phyloP scores from a whole-genome alignment of 2,113 vertebrate species.

The Hiodon alosoides region DNA sequence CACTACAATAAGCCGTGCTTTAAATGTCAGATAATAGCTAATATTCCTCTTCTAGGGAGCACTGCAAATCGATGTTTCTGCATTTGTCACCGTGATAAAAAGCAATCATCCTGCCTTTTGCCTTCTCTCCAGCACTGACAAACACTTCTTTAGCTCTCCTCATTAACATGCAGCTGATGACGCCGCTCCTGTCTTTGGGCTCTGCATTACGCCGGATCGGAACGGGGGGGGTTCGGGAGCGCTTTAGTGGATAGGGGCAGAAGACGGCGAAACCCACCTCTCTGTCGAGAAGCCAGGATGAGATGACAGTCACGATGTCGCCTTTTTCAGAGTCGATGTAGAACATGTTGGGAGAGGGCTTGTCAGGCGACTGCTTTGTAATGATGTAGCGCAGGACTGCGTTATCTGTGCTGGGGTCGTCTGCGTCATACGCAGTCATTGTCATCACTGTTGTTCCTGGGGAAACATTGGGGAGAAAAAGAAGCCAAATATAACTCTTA shows the following conservation, averaged over 20 bases:
- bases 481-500: background rate
- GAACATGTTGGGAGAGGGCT: constrained; percentile 96
- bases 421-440: constrained; percentile 85
- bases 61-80: constrained; percentile 63
- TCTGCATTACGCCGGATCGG: background rate
- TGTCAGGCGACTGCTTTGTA: constrained; percentile 83
- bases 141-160: constrained; percentile 33
- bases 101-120: constrained; percentile 64
- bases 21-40: constrained; percentile 69
- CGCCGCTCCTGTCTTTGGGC: background rate
- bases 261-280: constrained; percentile 68
- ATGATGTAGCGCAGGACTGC: constrained; percentile 90
- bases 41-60: constrained; percentile 61
- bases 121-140: constrained; percentile 39
- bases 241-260: background rate
- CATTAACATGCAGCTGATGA: constrained; percentile 31
- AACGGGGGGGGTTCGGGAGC: background rate
- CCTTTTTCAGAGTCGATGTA: constrained; percentile 92
- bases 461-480: background rate
- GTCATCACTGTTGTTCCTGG: constrained; percentile 91
- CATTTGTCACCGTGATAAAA: constrained; percentile 58
- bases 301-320: constrained; percentile 90
- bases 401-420: constrained; percentile 84
- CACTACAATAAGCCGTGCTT: constrained; percentile 65
- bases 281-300: constrained; percentile 78